Evolutionary conservation across 2,797 vertebrate genomes (phyloP).

Genomic region (Premnoplex brunnescens): DNA sequence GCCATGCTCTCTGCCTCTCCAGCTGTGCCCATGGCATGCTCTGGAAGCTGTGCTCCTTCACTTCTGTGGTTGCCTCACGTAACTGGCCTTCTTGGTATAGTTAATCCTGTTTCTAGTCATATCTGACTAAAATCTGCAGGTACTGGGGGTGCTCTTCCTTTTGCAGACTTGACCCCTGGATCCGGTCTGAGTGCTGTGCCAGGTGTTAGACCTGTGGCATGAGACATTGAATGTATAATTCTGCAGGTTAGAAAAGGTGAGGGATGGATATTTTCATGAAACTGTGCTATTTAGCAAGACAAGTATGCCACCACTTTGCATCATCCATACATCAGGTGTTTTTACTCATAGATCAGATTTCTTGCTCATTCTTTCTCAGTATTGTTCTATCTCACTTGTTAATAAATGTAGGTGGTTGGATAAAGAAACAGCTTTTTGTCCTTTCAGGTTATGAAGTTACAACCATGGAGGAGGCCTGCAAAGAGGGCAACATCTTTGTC

Average conservation of each 20-base stretch:
- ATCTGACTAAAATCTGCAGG: background rate
- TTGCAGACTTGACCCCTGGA: background rate
- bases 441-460: slow-evolving; percentile 94
- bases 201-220: background rate
- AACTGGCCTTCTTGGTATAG: background rate
- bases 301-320: background rate
- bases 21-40: background rate
- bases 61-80: background rate
- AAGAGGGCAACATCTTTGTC: slow-evolving; percentile 97
- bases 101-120: background rate
- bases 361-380: background rate
- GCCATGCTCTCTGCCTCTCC: background rate
- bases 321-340: background rate
- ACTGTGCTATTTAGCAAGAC: background rate
- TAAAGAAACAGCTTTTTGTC: background rate
- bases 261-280: background rate
- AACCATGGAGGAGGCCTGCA: slow-evolving; percentile 96
- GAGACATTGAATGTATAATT: background rate
- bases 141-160: background rate
- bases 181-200: background rate
- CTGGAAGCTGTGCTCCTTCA: background rate
- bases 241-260: background rate
- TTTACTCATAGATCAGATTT: background rate
- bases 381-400: background rate
- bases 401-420: background rate